Base-by-base conservation (phyloP, 2,797 vertebrate species). In the Coendou prehensilis region DNA sequence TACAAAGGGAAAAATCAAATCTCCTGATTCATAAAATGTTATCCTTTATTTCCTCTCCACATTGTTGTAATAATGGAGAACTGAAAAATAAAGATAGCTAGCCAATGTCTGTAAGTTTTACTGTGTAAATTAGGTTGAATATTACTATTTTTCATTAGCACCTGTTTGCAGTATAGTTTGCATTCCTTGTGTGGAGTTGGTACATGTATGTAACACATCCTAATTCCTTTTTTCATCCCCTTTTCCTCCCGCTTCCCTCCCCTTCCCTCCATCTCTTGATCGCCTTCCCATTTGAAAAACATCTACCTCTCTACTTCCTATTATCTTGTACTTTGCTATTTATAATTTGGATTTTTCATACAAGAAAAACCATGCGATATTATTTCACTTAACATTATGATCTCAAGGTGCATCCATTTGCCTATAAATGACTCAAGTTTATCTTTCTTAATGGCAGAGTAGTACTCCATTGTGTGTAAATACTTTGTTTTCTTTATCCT, bases 81-180 rank as follows among this genome's bases (percentile, higher is more conserved):
- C 41, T 75, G 50, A 93, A 89, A 45, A 57, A 95, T 91, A 89
- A 61, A 94, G 52, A 93, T 67, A 82, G 28, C 50, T 79, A n/a
- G 76, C 30, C 76, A 45, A 23, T 47, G 23, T 93, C 67, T 92
- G 20, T 6, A 96, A 83, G n/a, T 91, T 89, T 64, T 93, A 91
- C 30, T 37, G 87, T 92, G 30, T 94, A 95, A 94, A 80, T 79
- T 61, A 96, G 50, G 28, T 64, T 81, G n/a, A 67, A 45, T 76
- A 54, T 63, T 37, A 78, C 26, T 47, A 69, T 47, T 47, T 75
- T 47, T 47, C 28, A 47, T 75, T 26, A 75, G 41, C 26, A 75
- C 26, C 13, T 75, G 41, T 75, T 75, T 75, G 71, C 41, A 45
- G 41, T 75, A 47, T 26, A 22, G 71, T 47, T 15, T 47, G 26